Evolutionary conservation across 2,888 invertebrate species (phyloP).

Genomic region (Amphipoea lucens): DNA sequence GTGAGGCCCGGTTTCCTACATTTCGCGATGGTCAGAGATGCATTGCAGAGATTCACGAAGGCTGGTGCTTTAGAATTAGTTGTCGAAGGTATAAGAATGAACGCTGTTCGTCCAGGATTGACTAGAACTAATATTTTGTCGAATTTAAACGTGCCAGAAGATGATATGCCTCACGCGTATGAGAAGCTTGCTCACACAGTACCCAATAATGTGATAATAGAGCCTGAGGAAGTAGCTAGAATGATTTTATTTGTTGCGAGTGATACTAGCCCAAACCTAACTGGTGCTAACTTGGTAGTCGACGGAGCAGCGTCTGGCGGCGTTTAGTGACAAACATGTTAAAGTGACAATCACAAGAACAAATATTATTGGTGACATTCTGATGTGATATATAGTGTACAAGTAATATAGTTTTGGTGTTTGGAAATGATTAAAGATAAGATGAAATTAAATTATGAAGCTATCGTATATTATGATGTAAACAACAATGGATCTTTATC

Average conservation of each 20-base stretch:
- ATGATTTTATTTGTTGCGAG: slow-evolving; percentile 79
- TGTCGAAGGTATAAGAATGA: slow-evolving; percentile 79
- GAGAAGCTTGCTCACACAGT: slow-evolving; percentile 71
- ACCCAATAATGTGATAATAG: slow-evolving; percentile 75
- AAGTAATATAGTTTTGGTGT: neutral
- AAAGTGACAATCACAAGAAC: neutral
- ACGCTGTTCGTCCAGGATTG: slow-evolving; percentile 80
- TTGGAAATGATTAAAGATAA: neutral
- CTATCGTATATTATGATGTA: neutral
- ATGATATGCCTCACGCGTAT: slow-evolving; percentile 73
- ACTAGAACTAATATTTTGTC: slow-evolving; percentile 78
- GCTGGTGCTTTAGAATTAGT: slow-evolving; percentile 78
- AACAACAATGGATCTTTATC: neutral
- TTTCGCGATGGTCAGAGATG: slow-evolving; percentile 76
- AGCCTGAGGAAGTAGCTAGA: slow-evolving; percentile 80
- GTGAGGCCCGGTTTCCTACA: slow-evolving; percentile 77
- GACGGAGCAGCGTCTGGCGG: slow-evolving; percentile 75
- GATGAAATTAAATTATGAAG: neutral
- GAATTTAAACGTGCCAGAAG: slow-evolving; percentile 77
- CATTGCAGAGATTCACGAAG: slow-evolving; percentile 78
- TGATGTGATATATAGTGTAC: slow-evolving; percentile 12
- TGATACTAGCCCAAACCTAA: slow-evolving; percentile 75
- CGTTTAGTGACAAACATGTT: slow-evolving; percentile 41
- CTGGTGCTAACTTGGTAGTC: slow-evolving; percentile 74
- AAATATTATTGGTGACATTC: neutral